Conservation (phyloP, 2,797 vertebrate genomes). For the Atherinosoma microstoma region DNA sequence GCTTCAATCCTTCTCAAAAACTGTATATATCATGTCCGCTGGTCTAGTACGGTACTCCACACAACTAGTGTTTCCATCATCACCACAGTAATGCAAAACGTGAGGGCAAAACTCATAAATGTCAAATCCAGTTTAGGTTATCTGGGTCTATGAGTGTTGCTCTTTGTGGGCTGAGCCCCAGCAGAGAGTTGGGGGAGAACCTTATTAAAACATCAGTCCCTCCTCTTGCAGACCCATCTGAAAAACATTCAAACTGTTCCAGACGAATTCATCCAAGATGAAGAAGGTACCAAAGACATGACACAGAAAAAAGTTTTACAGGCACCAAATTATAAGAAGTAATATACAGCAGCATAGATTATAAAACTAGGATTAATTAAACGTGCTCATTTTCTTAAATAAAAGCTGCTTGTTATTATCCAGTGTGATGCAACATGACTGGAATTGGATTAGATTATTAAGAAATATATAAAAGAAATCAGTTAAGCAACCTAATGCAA, state of each 20-base stretch:
- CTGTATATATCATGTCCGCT: slow-evolving; percentile 53
- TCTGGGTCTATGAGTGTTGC: slow-evolving; percentile 39
- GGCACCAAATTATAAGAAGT: background rate
- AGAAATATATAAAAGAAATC: no score
- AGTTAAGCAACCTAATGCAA: no score
- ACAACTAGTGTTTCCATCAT: slow-evolving; percentile 57
- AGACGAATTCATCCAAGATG: slow-evolving; percentile 21
- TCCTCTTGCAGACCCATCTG: slow-evolving; percentile 34
- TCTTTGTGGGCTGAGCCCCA: slow-evolving; percentile 53
- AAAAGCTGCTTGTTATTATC: background rate
- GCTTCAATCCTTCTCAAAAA: slow-evolving; percentile 41
- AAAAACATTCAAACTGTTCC: slow-evolving; percentile 42
- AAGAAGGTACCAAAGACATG: slow-evolving; percentile 27
- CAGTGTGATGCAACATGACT: background rate
- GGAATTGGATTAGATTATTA: no score
- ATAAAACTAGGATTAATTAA: background rate
- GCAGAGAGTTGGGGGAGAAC: slow-evolving; percentile 31
- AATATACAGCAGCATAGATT: slow-evolving; percentile 1
- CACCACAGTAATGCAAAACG: slow-evolving; percentile 46
- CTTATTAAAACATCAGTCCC: slow-evolving; percentile 40
- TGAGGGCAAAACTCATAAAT: slow-evolving; percentile 68
- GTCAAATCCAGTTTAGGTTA: slow-evolving; percentile 57
- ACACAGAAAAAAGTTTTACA: slow-evolving; percentile 1
- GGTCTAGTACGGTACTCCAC: slow-evolving; percentile 22
- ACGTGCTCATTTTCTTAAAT: background rate